phyloP scores from a whole-genome alignment of 2,113 vertebrate genomes.

The Spilogale gracilis region DNA sequence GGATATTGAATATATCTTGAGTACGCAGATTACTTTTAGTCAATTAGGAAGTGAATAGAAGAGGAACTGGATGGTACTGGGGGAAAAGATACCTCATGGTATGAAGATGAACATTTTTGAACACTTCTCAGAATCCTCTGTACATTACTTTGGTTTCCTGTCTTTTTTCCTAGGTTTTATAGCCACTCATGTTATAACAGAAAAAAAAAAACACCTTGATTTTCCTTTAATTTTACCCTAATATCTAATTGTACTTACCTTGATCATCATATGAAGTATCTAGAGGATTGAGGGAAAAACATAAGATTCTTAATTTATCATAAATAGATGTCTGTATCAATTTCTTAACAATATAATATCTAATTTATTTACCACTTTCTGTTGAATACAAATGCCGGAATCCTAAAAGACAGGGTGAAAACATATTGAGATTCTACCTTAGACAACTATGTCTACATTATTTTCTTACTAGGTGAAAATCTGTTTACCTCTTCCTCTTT shows the following conservation, averaged over 20 bases:
- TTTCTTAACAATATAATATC: not conserved
- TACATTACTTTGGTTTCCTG: not conserved
- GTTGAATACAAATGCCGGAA: constrained; percentile 24
- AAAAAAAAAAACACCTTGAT: not conserved
- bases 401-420: constrained; percentile 65
- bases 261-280: constrained; percentile 4
- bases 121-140: not conserved
- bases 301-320: constrained; percentile 43
- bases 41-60: not conserved
- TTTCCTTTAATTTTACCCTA: not conserved
- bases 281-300: constrained; percentile 50
- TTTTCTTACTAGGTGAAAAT: not conserved
- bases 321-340: constrained; percentile 11
- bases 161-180: not conserved
- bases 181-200: not conserved
- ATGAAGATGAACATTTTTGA: not conserved
- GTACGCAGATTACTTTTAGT: not conserved
- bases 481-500: constrained; percentile 53
- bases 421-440: constrained; percentile 22
- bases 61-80: not conserved
- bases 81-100: not conserved
- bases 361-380: constrained; percentile 76
- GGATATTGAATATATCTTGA: not conserved
- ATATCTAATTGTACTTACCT: constrained; percentile 37
- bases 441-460: not conserved